Evolutionary conservation across 2,797 vertebrate genomes (phyloP).

Genomic region (Chaetophractus vellerosus): DNA sequence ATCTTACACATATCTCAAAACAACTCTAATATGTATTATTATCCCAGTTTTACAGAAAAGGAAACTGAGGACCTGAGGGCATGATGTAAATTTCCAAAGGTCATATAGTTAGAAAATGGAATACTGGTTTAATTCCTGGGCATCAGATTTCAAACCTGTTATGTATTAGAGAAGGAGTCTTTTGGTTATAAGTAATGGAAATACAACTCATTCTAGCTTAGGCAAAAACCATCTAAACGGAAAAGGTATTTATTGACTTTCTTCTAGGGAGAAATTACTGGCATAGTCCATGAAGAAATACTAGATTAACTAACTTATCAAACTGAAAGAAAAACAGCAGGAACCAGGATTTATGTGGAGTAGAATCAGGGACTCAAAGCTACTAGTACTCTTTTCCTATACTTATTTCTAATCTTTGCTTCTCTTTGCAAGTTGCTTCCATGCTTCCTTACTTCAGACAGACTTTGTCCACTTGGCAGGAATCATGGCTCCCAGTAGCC

Average conservation of each 20-base stretch:
- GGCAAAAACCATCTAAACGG: not conserved
- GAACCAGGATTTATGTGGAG: not conserved
- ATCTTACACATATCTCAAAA: not conserved
- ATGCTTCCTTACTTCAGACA: not conserved
- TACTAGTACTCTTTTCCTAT: not conserved
- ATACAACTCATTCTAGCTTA: not conserved
- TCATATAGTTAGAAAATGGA: not conserved
- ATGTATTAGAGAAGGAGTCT: not conserved
- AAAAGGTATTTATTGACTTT: not conserved
- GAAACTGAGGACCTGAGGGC: not conserved
- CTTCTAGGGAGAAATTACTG: not conserved
- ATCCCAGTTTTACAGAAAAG: not conserved
- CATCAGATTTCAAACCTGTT: not conserved
- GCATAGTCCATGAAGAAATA: not conserved
- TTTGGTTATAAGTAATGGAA: constrained; percentile 26
- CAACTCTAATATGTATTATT: not conserved
- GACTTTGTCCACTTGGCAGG: not conserved
- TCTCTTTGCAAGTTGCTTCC: not conserved
- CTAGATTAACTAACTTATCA: not conserved
- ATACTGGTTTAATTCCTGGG: not conserved
- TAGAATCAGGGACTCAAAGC: not conserved
- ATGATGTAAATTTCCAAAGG: not conserved
- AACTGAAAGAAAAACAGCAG: not conserved
- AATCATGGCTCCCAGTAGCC: not conserved
- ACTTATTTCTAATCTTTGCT: not conserved